These are phyloP conservation scores for Drosophila anomalipes DNA, from an alignment of 2,888 invertebrate species.

Conservation along the genomic window DNA sequence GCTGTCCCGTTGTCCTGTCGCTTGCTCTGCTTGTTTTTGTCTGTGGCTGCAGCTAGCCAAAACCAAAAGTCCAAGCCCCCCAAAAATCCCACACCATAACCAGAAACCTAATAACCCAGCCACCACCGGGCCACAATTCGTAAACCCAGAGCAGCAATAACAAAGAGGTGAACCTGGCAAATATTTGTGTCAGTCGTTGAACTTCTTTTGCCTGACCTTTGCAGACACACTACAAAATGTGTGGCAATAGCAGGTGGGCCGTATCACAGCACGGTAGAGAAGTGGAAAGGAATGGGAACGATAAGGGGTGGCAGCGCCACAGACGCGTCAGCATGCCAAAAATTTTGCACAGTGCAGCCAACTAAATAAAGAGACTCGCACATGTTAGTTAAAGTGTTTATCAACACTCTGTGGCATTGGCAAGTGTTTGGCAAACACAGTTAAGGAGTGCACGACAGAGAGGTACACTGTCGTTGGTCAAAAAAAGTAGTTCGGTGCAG, in stretches of 20 bases:
- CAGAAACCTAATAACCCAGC: constrained; percentile 2
- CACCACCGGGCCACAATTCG: not conserved
- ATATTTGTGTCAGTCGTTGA: constrained; percentile 79
- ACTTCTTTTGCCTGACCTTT: constrained; percentile 64
- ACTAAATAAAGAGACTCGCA: constrained; percentile 34
- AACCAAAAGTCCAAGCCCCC: constrained; percentile 13
- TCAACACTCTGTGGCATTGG: constrained; percentile 39
- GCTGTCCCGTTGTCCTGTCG: constrained; percentile 36
- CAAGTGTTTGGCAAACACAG: constrained; percentile 36
- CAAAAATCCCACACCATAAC: not conserved
- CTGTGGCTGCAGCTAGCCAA: constrained; percentile 50
- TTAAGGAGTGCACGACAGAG: not conserved
- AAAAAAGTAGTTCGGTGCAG: not conserved
- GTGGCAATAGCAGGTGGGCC: constrained; percentile 5
- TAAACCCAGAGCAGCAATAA: constrained; percentile 48
- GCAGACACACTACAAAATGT: constrained; percentile 27
- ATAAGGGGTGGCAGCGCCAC: not conserved
- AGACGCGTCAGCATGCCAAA: constrained; percentile 49
- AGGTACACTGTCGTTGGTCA: not conserved
- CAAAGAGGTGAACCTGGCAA: constrained; percentile 56
- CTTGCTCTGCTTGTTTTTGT: constrained; percentile 43
- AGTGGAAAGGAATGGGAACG: not conserved
- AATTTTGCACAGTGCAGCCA: constrained; percentile 43
- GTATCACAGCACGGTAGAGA: not conserved
- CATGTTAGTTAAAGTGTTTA: constrained; percentile 36